Evolutionary conservation across 2,113 vertebrate genomes (phyloP), one percentile per base, ranked within the genome.

Genomic region (Illadopsis cleaveri): DNA sequence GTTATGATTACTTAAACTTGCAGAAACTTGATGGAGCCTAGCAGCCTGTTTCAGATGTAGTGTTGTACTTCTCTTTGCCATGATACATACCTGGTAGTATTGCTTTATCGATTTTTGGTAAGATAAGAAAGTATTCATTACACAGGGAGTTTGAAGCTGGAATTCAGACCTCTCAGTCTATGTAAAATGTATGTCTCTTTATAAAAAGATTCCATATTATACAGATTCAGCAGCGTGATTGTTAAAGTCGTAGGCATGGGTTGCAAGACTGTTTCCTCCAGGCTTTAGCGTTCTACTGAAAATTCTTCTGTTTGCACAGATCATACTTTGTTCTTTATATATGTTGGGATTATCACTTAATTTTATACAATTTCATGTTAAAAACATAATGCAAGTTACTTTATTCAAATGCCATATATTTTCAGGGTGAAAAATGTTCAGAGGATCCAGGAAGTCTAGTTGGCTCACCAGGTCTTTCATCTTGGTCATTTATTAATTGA

Each of bases 361-460:
- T 65, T 48, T 75, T 54, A 6, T 70, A 25, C 0, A 0, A 70
- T 48, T 75, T 48, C 16, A 5, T 28, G 24, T 38, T 57, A 58
- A 69, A 75, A 84, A 44, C 35, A 21, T 58, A 42, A 18, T 69
- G 12, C 38, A 48, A 58, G 3, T 69, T 91, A 13, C 17, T 58
- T 15, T 75, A 75, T 64, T 64, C 23, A 65, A 84, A 45, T 81
- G 22, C 14, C 45, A 7, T 92, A 7, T 92, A 64, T 70, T 97
- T 97, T 81, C 79, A 98, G 98, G 97, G 97, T 45, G 97, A 98
- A 82, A 96, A 98, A 56, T 98, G 94, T 28, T 98, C 97, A 58
- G 97, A 98, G 57, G 98, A 98, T 61, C 98, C 95, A 35, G 96
- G 93, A 73, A 98, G 98, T 70, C 92, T 83, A 40, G 95, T 93